phyloP scores from a whole-genome alignment of 2,797 vertebrate species.

The Acrossocheilus fasciatus region DNA sequence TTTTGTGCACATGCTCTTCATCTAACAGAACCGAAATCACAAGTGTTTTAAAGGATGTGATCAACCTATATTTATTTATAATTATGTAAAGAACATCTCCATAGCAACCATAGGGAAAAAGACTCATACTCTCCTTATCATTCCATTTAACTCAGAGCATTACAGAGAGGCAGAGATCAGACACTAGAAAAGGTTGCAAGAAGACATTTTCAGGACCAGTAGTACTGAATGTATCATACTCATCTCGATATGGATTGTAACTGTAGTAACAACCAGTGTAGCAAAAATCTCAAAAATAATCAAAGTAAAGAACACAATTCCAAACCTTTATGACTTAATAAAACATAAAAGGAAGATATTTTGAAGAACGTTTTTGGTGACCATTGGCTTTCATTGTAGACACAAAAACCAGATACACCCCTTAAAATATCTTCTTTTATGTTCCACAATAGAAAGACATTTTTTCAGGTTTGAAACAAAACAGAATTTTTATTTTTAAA shows the following conservation, averaged over 20 bases:
- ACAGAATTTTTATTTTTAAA: neutral
- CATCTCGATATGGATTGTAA: neutral
- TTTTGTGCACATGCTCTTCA: neutral
- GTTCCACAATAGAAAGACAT: neutral
- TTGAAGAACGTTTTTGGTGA: neutral
- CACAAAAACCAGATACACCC: neutral
- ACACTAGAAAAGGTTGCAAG: neutral
- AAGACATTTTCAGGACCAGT: neutral
- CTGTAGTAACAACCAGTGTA: neutral
- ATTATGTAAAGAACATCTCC: constrained; percentile 26
- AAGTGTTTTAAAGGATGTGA: constrained; percentile 29
- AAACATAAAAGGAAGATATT: neutral
- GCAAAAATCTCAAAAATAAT: neutral
- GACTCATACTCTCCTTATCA: neutral
- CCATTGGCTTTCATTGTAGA: neutral
- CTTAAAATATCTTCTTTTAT: neutral
- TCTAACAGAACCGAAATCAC: neutral
- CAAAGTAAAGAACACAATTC: too few relatives aligned
- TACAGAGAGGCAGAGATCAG: neutral
- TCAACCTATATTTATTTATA: constrained; percentile 30
- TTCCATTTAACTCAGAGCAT: neutral
- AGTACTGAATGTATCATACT: neutral
- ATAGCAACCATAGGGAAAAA: constrained; percentile 31
- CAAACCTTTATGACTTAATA: neutral
- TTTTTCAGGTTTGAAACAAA: neutral